Conservation (phyloP, 2,888 invertebrate genomes). For the Hetaerina titia region DNA sequence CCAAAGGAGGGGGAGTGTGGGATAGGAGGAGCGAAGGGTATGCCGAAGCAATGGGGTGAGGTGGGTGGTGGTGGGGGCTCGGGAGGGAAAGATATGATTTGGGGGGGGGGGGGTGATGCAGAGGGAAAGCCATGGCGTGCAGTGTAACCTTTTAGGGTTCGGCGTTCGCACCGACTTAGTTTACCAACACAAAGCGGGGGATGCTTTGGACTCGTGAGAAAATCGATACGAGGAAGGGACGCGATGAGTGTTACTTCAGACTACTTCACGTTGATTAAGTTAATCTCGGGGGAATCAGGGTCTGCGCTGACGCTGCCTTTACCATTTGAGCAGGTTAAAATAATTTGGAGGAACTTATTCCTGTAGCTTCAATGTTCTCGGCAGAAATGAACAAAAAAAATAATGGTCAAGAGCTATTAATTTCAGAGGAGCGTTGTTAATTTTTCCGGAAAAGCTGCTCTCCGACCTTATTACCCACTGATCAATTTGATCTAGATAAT, state of each 20-base stretch:
- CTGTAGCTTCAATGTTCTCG: no score
- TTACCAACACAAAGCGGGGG: neutral
- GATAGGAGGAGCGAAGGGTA: neutral
- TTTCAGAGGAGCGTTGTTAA: no score
- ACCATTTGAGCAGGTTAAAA: no score
- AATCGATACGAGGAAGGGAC: neutral
- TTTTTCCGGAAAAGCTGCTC: no score
- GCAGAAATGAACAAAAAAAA: no score
- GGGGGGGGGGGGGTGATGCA: neutral
- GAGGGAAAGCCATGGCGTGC: neutral
- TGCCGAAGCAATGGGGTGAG: neutral
- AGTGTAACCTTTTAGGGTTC: conserved; percentile 28
- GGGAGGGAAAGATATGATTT: neutral
- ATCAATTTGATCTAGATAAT: no score
- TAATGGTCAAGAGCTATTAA: no score
- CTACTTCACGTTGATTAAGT: neutral
- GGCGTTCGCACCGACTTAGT: conserved; percentile 15
- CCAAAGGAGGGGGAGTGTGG: neutral
- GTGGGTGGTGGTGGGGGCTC: neutral
- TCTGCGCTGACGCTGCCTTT: no score
- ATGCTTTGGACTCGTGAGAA: conserved; percentile 9
- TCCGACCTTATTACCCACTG: no score
- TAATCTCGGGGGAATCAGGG: neutral
- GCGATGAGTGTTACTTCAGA: neutral
- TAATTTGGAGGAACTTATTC: no score